Percentiles rank a stretch among this genome's conserved stretches.
These are phyloP conservation scores for Tipula lateralis DNA, from an alignment of 2,888 invertebrate species.

Conservation along the genomic window DNA sequence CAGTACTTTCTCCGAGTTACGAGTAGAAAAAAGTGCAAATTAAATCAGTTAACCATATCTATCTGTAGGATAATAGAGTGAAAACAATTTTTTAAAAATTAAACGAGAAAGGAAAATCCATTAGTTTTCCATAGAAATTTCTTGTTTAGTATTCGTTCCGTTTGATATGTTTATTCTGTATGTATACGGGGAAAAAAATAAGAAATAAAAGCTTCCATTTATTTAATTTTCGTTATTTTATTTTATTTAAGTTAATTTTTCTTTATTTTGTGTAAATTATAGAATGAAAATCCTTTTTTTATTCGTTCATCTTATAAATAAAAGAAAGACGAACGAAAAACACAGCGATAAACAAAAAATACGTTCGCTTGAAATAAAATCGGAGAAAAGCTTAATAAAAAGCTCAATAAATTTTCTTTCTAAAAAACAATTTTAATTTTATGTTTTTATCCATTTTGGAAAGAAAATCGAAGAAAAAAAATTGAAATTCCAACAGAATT, in stretches of 20 bases:
- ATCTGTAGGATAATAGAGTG: neutral
- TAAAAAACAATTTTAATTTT: neutral
- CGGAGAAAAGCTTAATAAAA: neutral
- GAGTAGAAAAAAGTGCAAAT: neutral
- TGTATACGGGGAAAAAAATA: neutral
- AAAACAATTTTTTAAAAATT: neutral
- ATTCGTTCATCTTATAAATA: neutral
- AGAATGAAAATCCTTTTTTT: conserved; percentile 31
- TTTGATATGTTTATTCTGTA: neutral
- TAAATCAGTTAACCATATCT: neutral
- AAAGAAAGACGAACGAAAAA: conserved; percentile 29
- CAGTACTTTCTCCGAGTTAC: too few species aligned
- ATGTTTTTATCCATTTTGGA: neutral
- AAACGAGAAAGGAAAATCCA: neutral
- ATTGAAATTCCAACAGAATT: conserved; percentile 9
- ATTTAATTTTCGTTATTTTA: neutral
- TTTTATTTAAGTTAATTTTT: conserved; percentile 13
- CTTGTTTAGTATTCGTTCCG: conserved; percentile 9
- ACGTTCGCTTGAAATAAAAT: conserved; percentile 25
- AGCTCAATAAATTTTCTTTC: neutral
- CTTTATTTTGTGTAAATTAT: neutral
- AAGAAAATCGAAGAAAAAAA: neutral
- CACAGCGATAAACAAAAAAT: conserved; percentile 26
- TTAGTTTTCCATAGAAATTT: neutral
- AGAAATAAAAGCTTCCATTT: neutral